Conservation (phyloP, 1,140 invertebrate genomes). For the Lordiphosa stackelbergi region DNA sequence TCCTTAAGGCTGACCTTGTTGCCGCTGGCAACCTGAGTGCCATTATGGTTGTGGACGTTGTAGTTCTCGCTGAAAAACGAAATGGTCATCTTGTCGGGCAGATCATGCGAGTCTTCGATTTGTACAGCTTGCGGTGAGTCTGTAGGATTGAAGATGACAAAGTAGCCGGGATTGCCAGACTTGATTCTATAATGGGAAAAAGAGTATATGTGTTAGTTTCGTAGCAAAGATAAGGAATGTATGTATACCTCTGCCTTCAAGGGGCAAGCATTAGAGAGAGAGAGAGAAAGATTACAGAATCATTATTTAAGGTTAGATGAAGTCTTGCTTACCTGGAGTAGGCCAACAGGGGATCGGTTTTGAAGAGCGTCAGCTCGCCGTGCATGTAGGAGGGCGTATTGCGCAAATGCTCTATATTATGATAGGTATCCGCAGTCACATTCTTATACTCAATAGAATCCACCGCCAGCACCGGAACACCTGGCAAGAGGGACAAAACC, state of each 20-base stretch:
- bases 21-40: constrained; percentile 71
- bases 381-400: constrained; percentile 79
- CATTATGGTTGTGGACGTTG: constrained; percentile 59
- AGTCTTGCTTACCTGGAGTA: constrained; percentile 80
- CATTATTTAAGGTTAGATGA: neutral
- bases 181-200: constrained; percentile 79
- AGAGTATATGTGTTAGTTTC: neutral
- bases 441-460: constrained; percentile 78
- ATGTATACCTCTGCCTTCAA: constrained; percentile 44
- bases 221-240: no score
- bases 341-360: constrained; percentile 79
- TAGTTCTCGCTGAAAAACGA: constrained; percentile 80
- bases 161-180: constrained; percentile 83
- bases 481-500: constrained; percentile 85
- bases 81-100: constrained; percentile 80
- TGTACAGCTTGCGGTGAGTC: constrained; percentile 77
- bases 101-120: constrained; percentile 72
- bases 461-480: constrained; percentile 83
- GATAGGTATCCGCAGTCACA: constrained; percentile 42
- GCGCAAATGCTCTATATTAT: constrained; percentile 77
- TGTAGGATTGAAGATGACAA: constrained; percentile 82
- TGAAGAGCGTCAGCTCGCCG: constrained; percentile 78
- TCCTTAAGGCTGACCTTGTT: constrained; percentile 45
- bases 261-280: constrained; percentile 25
- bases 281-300: neutral